Evolutionary conservation across 1,140 invertebrate genomes (phyloP).

Genomic region (Chironomus striatipennis): DNA sequence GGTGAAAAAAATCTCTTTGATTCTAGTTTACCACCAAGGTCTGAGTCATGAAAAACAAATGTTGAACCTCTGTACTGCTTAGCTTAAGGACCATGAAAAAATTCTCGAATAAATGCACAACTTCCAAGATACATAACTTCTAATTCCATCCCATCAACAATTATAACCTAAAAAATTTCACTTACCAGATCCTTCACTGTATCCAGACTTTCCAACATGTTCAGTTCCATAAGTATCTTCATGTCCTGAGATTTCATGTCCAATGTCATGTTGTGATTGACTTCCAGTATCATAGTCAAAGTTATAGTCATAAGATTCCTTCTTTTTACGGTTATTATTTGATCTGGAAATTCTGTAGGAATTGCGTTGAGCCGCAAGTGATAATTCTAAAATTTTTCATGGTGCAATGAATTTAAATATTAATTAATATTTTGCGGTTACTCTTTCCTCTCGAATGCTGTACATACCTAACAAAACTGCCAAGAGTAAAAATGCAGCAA

Average conservation of each 20-base stretch:
- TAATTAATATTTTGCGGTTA: background rate
- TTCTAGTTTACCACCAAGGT: too few species aligned
- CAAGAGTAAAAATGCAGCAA: conserved; percentile 5
- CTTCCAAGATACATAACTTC: background rate
- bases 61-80: too few species aligned
- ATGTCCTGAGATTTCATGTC: background rate
- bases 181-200: conserved; percentile 5
- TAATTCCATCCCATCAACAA: background rate
- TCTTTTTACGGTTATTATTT: conserved; percentile 2
- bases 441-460: too few species aligned
- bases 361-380: background rate
- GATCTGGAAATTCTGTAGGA: background rate
- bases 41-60: too few species aligned
- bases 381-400: background rate
- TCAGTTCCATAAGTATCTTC: background rate
- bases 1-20: too few species aligned
- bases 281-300: conserved; percentile 14
- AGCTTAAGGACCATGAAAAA: too few species aligned
- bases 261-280: background rate
- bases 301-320: conserved; percentile 21
- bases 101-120: too few species aligned
- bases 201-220: background rate
- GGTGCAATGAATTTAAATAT: too few species aligned
- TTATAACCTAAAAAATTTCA: background rate
- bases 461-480: background rate